phyloP scores from a whole-genome alignment of 2,113 vertebrate species.

The Vanacampus margaritifer region DNA sequence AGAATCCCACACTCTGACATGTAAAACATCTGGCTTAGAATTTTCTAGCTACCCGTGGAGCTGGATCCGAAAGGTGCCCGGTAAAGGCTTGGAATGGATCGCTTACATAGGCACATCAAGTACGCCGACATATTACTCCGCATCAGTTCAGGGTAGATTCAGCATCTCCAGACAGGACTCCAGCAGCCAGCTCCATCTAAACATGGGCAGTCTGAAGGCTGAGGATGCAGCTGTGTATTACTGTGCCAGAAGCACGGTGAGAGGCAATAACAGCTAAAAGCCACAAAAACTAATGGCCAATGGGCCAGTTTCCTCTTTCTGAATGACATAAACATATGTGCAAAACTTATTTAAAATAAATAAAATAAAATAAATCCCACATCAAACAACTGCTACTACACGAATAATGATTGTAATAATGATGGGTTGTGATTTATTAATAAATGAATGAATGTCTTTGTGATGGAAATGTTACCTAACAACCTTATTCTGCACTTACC shows the following conservation, averaged over 20 bases:
- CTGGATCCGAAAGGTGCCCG: slow-evolving; percentile 44
- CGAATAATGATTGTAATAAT: too few species aligned
- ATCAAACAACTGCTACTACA: too few species aligned
- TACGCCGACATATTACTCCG: background rate
- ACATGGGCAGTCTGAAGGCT: slow-evolving; percentile 27
- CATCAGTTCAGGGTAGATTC: background rate
- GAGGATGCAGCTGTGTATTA: slow-evolving; percentile 55
- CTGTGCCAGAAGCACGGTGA: slow-evolving; percentile 34
- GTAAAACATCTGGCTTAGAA: slow-evolving; percentile 13
- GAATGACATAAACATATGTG: too few species aligned
- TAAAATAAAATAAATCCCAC: too few species aligned
- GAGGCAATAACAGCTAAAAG: slow-evolving; percentile 13
- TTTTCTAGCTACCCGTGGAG: slow-evolving; percentile 17
- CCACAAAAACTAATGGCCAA: slow-evolving; percentile 27
- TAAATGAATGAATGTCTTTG: too few species aligned
- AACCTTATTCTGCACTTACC: too few species aligned
- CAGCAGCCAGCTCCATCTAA: background rate
- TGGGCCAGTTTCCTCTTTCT: too few species aligned
- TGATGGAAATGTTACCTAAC: too few species aligned
- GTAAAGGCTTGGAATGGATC: slow-evolving; percentile 44
- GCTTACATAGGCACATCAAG: background rate
- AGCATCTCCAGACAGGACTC: background rate
- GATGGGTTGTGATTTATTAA: too few species aligned
- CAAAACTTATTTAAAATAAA: too few species aligned
- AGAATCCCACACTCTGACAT: slow-evolving; percentile 28